phyloP scores from a whole-genome alignment of 2,888 invertebrate species.

The Hoplodrina ambigua region DNA sequence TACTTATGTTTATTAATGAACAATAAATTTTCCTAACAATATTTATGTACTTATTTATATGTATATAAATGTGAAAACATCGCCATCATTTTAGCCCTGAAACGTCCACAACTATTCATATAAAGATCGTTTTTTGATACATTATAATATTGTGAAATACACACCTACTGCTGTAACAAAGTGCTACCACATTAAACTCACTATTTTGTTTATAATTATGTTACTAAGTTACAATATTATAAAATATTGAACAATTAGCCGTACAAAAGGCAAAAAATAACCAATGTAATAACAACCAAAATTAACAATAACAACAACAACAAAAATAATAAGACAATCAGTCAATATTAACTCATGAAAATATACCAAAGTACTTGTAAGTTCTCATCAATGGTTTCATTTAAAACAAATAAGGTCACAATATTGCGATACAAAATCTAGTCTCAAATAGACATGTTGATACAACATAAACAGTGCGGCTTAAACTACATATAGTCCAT shows the following conservation, averaged over 20 bases:
- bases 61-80: neutral
- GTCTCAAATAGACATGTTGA: neutral
- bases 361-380: too few species aligned
- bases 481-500: neutral
- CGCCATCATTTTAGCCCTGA: neutral
- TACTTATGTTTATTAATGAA: slow-evolving; percentile 13
- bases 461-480: neutral
- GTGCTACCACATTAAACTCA: too few species aligned
- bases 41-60: neutral
- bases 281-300: too few species aligned
- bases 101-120: neutral
- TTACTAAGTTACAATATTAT: too few species aligned
- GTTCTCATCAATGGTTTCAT: too few species aligned
- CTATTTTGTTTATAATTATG: too few species aligned
- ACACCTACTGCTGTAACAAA: too few species aligned
- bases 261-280: too few species aligned
- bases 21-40: neutral
- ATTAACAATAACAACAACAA: too few species aligned
- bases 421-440: neutral
- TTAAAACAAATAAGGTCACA: neutral
- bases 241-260: too few species aligned
- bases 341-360: too few species aligned
- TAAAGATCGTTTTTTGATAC: neutral
- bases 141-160: neutral
- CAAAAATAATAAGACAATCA: too few species aligned